Evolutionary conservation across 2,797 vertebrate genomes (phyloP).

Genomic region (Miichthys miiuy): DNA sequence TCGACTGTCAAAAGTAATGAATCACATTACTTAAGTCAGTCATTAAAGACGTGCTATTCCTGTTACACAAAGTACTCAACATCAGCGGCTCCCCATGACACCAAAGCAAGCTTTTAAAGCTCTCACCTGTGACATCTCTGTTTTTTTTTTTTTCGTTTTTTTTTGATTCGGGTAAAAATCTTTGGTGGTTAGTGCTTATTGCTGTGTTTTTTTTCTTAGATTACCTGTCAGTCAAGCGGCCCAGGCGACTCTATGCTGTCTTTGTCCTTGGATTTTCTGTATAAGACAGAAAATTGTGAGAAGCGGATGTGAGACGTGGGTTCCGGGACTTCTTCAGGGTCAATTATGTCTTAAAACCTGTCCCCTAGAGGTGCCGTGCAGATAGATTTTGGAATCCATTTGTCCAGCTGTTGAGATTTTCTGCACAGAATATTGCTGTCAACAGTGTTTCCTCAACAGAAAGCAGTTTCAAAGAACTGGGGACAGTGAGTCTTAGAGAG

Average conservation of each 20-base stretch:
- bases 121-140: slow-evolving; percentile 58
- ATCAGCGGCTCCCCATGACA: slow-evolving; percentile 47
- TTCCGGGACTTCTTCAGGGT: background rate
- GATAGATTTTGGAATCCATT: background rate
- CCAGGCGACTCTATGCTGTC: background rate
- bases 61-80: slow-evolving; percentile 64
- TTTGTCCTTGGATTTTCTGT: slow-evolving; percentile 40
- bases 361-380: no score
- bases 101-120: slow-evolving; percentile 61
- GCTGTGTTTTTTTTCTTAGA: slow-evolving; percentile 28
- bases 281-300: background rate
- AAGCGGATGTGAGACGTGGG: slow-evolving; percentile 5
- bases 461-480: fast-evolving
- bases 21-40: slow-evolving; percentile 72
- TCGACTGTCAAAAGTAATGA: slow-evolving; percentile 70
- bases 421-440: background rate
- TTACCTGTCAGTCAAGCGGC: slow-evolving; percentile 50
- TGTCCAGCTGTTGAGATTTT: background rate
- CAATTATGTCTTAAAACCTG: background rate
- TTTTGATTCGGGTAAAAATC: slow-evolving; percentile 9
- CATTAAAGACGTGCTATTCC: slow-evolving; percentile 61
- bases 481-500: background rate
- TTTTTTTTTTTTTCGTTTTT: background rate
- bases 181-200: slow-evolving; percentile 23
- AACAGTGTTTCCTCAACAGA: background rate